phyloP scores from a whole-genome alignment of 2,888 invertebrate genomes.

The Didymodactylos carnosus region DNA sequence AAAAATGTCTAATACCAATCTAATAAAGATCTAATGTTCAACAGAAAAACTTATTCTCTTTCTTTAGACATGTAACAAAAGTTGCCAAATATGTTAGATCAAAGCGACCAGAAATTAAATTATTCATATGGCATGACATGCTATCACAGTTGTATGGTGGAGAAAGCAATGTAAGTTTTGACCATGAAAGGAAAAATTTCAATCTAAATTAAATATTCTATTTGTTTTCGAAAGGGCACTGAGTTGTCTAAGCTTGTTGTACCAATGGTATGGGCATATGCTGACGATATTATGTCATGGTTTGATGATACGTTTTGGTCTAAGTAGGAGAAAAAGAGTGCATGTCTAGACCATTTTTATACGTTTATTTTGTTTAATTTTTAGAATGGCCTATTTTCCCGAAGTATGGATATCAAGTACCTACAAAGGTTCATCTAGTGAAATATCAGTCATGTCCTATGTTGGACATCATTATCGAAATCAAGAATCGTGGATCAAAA shows the following conservation, averaged over 20 bases:
- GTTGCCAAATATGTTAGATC: conserved; percentile 7
- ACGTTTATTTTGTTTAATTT: background rate
- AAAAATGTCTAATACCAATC: too few species aligned
- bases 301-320: background rate
- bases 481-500: conserved; percentile 12
- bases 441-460: conserved; percentile 4
- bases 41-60: too few species aligned
- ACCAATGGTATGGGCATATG: conserved; percentile 14
- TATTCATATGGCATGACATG: conserved; percentile 14
- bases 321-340: background rate
- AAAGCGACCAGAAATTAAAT: conserved; percentile 5
- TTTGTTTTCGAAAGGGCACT: background rate
- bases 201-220: background rate
- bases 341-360: background rate
- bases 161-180: background rate
- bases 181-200: background rate
- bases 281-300: conserved; percentile 6
- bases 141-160: conserved; percentile 2
- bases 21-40: too few species aligned
- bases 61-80: conserved; percentile 4
- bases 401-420: conserved; percentile 11
- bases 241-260: background rate
- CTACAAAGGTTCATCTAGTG: conserved; percentile 12
- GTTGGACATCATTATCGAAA: conserved; percentile 14
- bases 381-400: background rate